A percentile compares a stretch with the other conserved stretches of the same genome.
phyloP scores from a whole-genome alignment of 2,113 vertebrate species.

The Phalacrocorax carbo region DNA sequence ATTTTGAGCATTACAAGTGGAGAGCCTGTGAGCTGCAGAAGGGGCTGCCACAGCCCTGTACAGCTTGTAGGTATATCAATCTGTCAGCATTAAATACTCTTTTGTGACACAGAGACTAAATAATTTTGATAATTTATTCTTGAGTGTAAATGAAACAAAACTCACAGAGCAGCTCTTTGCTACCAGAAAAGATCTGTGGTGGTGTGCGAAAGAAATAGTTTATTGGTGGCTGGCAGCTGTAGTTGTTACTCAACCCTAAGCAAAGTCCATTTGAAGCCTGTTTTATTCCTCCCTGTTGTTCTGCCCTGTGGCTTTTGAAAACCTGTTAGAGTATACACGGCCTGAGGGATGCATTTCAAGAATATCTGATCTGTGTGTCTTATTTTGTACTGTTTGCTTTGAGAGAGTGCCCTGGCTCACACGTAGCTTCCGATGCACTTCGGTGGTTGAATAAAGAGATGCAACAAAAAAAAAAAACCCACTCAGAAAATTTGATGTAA shows the following conservation, averaged over 20 bases:
- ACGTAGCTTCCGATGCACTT: neutral
- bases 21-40: neutral
- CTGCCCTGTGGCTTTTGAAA: neutral
- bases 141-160: neutral
- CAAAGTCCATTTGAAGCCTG: neutral
- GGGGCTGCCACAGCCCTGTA: neutral
- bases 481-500: conserved; percentile 43
- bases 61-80: neutral
- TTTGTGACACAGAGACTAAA: neutral
- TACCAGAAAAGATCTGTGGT: neutral
- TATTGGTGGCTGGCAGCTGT: neutral
- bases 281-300: neutral
- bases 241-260: neutral
- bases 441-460: neutral
- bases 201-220: neutral
- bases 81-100: neutral
- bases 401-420: neutral
- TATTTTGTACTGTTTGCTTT: neutral
- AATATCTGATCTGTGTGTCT: neutral
- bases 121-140: neutral
- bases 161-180: neutral
- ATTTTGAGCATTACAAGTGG: neutral
- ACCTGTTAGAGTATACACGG: neutral
- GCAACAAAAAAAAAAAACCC: neutral
- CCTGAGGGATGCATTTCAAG: neutral